phyloP scores from a whole-genome alignment of 37 sponge, comb jelly and placozoan genomes.

The Hormiphora californensis region DNA sequence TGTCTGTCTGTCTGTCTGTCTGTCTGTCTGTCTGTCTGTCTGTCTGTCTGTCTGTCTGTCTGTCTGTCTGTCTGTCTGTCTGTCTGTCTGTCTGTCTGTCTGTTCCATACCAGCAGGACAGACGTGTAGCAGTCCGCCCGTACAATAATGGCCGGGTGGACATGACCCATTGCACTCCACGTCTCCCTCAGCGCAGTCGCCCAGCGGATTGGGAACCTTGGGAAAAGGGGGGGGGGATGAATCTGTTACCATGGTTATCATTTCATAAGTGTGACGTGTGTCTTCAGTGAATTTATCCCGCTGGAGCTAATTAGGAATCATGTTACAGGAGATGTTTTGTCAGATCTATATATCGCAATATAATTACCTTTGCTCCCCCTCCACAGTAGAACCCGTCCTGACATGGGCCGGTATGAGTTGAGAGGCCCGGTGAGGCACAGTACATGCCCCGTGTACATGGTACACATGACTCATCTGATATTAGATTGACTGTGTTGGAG shows the following conservation, averaged over 20 bases:
- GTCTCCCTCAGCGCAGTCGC: not conserved
- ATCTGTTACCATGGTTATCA: too few relatives aligned
- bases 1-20: too few relatives aligned
- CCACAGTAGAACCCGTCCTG: constrained; percentile 30
- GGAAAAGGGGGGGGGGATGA: not conserved
- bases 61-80: too few relatives aligned
- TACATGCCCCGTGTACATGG: not conserved
- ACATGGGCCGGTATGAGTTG: not conserved
- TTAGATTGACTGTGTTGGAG: constrained; percentile 4
- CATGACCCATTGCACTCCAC: constrained; percentile 14
- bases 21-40: too few relatives aligned
- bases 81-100: too few relatives aligned
- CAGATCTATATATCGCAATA: not conserved
- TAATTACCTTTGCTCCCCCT: not conserved
- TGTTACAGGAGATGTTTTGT: not conserved
- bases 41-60: too few relatives aligned
- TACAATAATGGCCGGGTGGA: constrained; percentile 41
- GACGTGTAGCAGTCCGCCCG: not conserved
- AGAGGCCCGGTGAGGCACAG: not conserved
- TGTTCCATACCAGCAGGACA: constrained; percentile 47
- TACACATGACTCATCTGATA: not conserved
- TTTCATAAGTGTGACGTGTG: too few relatives aligned
- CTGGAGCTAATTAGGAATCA: not conserved
- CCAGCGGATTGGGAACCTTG: not conserved
- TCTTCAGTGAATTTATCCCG: too few relatives aligned